Base-by-base conservation (phyloP, 2,797 vertebrate species). In the Buphagus erythrorhynchus region DNA sequence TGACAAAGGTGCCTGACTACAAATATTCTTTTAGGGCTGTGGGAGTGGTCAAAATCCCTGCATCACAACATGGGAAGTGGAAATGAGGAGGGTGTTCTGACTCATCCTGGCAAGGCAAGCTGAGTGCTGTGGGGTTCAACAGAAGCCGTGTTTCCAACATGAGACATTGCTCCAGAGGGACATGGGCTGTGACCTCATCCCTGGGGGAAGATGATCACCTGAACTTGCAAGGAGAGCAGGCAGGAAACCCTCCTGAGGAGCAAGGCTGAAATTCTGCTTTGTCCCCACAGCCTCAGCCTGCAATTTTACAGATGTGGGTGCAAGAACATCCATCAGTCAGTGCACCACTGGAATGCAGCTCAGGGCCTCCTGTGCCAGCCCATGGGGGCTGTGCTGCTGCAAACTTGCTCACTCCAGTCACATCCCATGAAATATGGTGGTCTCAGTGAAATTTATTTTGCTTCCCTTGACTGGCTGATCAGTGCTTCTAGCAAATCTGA, bases 401-500 rank as follows among this genome's bases (percentile, higher is more conserved):
- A 51, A 45, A 19, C 81, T 77, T 54, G 35, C 49, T 86, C 66
- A 9, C 51, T 81, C 42, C 81, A 72, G 71, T 86, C 87, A 90
- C 78, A 81, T 66, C 75, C 91, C 52, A 84, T 88, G 85, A 94
- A 91, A 91, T 40, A 24, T 72, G 87, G 92, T 62, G 61, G 59
- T 71, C 84, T 71, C 24, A 3, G 25, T 28, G 78, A 88, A 69
- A 94, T 95, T 87, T 91, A 78, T 97, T 92, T 92, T 89, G 24
- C 54, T 82, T 88, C 68, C 72, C 78, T 86, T 80, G 65, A 87
- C 65, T 92, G 90, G 92, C 62, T 35, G 84, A 95, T 96, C 89
- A 88, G 91, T 42, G 75, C 78, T 94, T 45, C 65, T 21, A 90
- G 89, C 72, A 77, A 93, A 86, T 72, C 75, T 94, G 95, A 88